Evolutionary conservation across 2,797 vertebrate species (phyloP), one percentile per base, ranked within the genome.

Genomic region (Malurus leucopterus): DNA sequence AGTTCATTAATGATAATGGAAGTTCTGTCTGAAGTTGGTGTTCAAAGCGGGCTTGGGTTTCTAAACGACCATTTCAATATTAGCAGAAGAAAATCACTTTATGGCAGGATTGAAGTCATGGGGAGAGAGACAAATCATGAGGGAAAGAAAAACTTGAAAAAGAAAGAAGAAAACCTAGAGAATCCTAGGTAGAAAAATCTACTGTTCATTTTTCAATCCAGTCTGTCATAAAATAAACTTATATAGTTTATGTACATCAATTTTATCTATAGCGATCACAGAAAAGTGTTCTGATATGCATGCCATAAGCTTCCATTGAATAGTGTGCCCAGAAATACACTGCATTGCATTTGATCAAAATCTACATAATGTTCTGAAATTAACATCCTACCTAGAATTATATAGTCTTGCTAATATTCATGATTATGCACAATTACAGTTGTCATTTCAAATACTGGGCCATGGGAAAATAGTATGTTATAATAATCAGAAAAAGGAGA

Each of bases 1-100:
- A 72, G 84, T 87, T 90, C 89, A 84, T 91, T 95, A 95, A 93
- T 87, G 88, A 88, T 85, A 95, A 86, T 92, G 61, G 91, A 94
- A 93, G 84, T 85, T 90, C 73, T 89, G 79, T 94, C 89, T 94
- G 91, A 95, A 94, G 94, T 63, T 87, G 84, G 59, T 93, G 84
- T 95, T 94, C 93, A 91, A 93, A 93, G 91, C 34, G 6, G 82
- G 32, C 79, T 81, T 84, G 70, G 40, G 38, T 81, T 93, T 93
- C 91, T 81, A 77, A 91, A 89, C 0, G 76, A 92, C 82, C n/a
- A 0, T 81, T 94, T 94, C 84, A 93, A 83, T 92, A 93, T 87
- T 93, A 92, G 88, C 86, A 92, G 87, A 95, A 91, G 82, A 69
- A 91, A 94, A 92, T 92, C 51, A 87, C 76, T 95, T 87, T 53